A percentile compares a stretch with the other conserved stretches of the same genome.
phyloP scores from a whole-genome alignment of 2,113 vertebrate species.

The Brienomyrus brachyistius region DNA sequence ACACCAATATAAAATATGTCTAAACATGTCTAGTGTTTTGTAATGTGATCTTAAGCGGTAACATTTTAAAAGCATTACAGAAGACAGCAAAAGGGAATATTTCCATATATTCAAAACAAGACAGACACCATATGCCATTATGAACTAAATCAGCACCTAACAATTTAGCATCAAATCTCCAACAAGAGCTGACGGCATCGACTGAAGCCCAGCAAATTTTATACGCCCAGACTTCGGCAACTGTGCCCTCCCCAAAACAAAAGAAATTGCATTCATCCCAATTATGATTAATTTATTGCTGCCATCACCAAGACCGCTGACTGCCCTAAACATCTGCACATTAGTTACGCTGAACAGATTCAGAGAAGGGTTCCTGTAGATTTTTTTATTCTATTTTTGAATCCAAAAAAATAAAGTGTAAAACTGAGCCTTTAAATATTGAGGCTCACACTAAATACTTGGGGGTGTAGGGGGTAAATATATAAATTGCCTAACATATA shows the following conservation, averaged over 20 bases:
- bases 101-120: constrained; percentile 23
- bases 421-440: background rate
- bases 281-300: constrained; percentile 53
- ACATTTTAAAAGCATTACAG: constrained; percentile 46
- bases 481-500: constrained; percentile 33
- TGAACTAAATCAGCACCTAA: background rate
- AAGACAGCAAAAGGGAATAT: constrained; percentile 9
- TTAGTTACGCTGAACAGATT: constrained; percentile 1
- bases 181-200: background rate
- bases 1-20: constrained; percentile 41
- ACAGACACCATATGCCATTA: background rate
- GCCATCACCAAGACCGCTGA: constrained; percentile 35
- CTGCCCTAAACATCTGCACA: background rate
- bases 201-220: background rate
- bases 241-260: background rate
- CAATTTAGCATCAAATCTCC: background rate
- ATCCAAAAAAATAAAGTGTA: background rate
- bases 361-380: constrained; percentile 10
- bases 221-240: background rate
- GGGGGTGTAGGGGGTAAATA: background rate
- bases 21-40: constrained; percentile 51
- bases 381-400: background rate
- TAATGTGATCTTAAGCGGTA: constrained; percentile 46
- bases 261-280: constrained; percentile 6
- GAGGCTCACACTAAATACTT: constrained; percentile 4